Percentiles rank a stretch among this genome's conserved stretches.
Evolutionary conservation across 2,888 invertebrate genomes (phyloP).

Genomic region (Drosophila paranaensis): DNA sequence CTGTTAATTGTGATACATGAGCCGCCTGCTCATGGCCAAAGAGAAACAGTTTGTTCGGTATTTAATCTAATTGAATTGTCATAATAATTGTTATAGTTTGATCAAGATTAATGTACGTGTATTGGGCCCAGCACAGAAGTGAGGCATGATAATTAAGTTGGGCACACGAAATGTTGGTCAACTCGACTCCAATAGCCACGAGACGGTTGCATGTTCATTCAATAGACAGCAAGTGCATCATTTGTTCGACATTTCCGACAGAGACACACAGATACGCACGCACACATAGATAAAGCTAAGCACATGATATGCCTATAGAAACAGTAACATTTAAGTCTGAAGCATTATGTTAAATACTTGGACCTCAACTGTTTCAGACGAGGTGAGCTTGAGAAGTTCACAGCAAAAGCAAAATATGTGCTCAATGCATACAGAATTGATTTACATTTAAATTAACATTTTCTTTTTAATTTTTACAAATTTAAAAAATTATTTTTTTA

Average conservation of each 20-base stretch:
- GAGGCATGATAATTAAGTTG: constrained; percentile 8
- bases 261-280: constrained; percentile 7
- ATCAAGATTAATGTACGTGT: constrained; percentile 47
- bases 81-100: constrained; percentile 55
- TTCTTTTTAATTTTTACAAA: too few relatives aligned
- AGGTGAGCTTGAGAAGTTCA: constrained; percentile 9
- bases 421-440: too few relatives aligned
- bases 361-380: neutral
- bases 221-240: constrained; percentile 42
- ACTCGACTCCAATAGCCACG: constrained; percentile 8
- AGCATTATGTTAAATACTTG: constrained; percentile 22
- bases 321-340: constrained; percentile 23
- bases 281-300: constrained; percentile 10
- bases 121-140: constrained; percentile 36
- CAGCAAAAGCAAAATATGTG: too few relatives aligned
- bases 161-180: constrained; percentile 4
- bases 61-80: constrained; percentile 27
- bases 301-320: constrained; percentile 19
- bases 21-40: constrained; percentile 10
- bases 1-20: constrained; percentile 50
- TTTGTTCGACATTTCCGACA: constrained; percentile 62
- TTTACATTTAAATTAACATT: too few relatives aligned
- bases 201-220: constrained; percentile 12
- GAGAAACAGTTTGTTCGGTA: constrained; percentile 8
- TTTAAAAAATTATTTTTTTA: too few relatives aligned